Percentiles rank a stretch among this genome's conserved stretches.
Evolutionary conservation across 2,888 invertebrate genomes (phyloP).

Genomic region (Linnaemya tessellans): DNA sequence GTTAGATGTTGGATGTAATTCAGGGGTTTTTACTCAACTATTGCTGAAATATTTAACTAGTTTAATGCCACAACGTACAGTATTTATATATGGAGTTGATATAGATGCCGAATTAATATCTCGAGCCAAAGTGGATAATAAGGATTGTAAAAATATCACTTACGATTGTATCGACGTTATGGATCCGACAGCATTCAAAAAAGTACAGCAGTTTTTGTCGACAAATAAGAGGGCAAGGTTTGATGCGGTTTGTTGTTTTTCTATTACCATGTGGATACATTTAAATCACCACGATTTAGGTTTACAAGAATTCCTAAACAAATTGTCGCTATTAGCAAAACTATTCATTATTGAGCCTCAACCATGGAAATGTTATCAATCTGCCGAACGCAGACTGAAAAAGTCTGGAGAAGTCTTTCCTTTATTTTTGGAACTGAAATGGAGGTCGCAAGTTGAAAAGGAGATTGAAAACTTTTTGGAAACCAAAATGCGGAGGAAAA

Average conservation of each 20-base stretch:
- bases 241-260: constrained; percentile 90
- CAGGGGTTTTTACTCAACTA: constrained; percentile 88
- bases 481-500: constrained; percentile 83
- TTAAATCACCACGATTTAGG: constrained; percentile 92
- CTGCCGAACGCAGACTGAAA: constrained; percentile 89
- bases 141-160: constrained; percentile 82
- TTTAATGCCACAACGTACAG: constrained; percentile 68
- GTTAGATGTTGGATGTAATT: constrained; percentile 87
- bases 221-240: constrained; percentile 84
- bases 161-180: constrained; percentile 87
- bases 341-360: constrained; percentile 91
- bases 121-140: constrained; percentile 86
- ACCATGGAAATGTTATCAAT: constrained; percentile 92
- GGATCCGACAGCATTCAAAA: constrained; percentile 80
- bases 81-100: constrained; percentile 87
- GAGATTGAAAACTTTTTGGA: constrained; percentile 86
- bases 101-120: constrained; percentile 89
- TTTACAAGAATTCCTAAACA: constrained; percentile 86
- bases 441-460: constrained; percentile 86
- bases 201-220: constrained; percentile 84
- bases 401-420: constrained; percentile 86
- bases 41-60: constrained; percentile 73
- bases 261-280: constrained; percentile 96
- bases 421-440: constrained; percentile 85
- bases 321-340: constrained; percentile 84